Evolutionary conservation across 2,113 vertebrate species (phyloP), one percentile per base, ranked within the genome.

Genomic region (Trogon melanurus): DNA sequence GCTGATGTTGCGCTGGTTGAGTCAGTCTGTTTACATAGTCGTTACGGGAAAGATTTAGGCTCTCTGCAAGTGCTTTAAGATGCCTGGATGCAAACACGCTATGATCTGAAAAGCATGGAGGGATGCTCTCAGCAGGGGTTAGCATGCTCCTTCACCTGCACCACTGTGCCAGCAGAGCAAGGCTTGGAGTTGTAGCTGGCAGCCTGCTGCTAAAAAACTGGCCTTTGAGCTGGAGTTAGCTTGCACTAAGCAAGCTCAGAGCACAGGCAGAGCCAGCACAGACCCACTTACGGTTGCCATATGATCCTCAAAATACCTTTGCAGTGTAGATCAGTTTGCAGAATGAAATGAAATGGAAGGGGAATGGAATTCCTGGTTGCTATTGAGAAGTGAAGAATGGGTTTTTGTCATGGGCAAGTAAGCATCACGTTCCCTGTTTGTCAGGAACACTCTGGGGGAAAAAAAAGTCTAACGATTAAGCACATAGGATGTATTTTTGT

Each of bases 391-490:
- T 51, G 65, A 79, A 18, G 20, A 23, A 25, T 4, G 7, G 7
- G 9, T 38, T 45, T 61, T 45, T 72, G n/a, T 89, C 29, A 25
- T 4, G 22, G 47, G 36, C 17, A 50, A 60, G 56, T 30, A 36
- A 67, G 10, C 0, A 0, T 29, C 27, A 13, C 0, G 0, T 45
- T 86, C n/a, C 25, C 16, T 70, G 8, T 60, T 80, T 71, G 30
- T 36, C 30, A 54, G n/a, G 64, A 91, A 51, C 62, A 27, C 58
- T 21, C 25, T 51, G 5, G 10, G 11, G 6, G 8, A 1, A 13
- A 54, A 13, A 54, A 14, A 41, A 21, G 10, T 17, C 6, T 38
- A 16, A 44, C 60, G 0, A 0, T 30, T 89, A 50, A 83, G 57
- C 11, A 51, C 10, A 20, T 19, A 51, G 47, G 84, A 60, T 78